Evolutionary conservation across 2,797 vertebrate genomes (phyloP).

Genomic region (Anomalospiza imberbis): DNA sequence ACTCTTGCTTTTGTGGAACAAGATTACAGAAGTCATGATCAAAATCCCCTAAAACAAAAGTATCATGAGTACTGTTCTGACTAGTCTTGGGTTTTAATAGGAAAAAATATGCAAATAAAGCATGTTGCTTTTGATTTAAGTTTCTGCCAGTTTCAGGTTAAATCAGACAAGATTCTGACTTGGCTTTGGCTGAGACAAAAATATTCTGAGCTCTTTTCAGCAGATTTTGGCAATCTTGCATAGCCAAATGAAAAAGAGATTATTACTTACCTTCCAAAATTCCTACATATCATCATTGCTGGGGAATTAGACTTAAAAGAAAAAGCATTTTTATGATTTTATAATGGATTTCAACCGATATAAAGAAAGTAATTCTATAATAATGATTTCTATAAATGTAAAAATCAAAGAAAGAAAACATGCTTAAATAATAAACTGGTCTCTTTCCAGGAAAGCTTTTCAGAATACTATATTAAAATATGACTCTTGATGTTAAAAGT

Average conservation of each 20-base stretch:
- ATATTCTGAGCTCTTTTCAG: neutral
- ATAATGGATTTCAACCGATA: neutral
- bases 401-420: neutral
- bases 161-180: neutral
- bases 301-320: neutral
- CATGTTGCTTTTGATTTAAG: neutral
- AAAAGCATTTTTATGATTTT: neutral
- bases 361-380: neutral
- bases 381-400: neutral
- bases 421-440: neutral
- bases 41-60: neutral
- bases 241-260: neutral
- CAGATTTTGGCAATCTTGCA: neutral
- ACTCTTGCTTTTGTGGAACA: neutral
- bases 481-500: neutral
- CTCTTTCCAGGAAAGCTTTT: neutral
- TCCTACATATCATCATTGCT: neutral
- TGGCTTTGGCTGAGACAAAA: neutral
- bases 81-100: neutral
- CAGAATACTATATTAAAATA: neutral
- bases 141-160: neutral
- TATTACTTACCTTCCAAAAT: neutral
- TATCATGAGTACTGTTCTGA: neutral
- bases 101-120: neutral
- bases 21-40: neutral